Evolutionary conservation across 2,888 invertebrate species (phyloP), one percentile per base, ranked within the genome.

Genomic region (Aelia acuminata): DNA sequence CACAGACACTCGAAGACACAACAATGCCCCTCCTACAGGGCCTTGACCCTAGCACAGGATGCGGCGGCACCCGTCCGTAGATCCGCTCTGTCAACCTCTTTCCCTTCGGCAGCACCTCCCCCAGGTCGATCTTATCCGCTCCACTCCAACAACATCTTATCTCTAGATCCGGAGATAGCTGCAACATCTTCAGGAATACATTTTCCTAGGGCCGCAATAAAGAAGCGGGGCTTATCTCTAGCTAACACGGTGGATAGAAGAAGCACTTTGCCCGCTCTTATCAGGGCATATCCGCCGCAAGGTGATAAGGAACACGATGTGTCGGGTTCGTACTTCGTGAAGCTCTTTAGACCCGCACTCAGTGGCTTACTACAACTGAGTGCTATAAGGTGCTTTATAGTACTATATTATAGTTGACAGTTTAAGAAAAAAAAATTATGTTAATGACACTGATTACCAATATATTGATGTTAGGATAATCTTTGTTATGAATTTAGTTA

Each of bases 161-260:
- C 80, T 80, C 22, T n/a, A 43, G 43, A 80, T 80, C 80, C 35
- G 8, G 80, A 80, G 80, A 80, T 80, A 80, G 43, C 39, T 22
- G 0, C n/a, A n/a, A n/a, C 80, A 80, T 80, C 80, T n/a, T 80
- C 43, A 80, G 80, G 80, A 80, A 80, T 80, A 80, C 80, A 80
- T 80, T 80, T 80, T 47, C 80, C 43, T n/a, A 39, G n/a, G 43
- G 13, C 22, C n/a, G 80, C 80, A 22, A 80, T 80, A 80, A 80
- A 80, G 80, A 80, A 80, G 15, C 80, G 43, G 3, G 11, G 22
- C 80, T 80, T 80, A 80, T 80, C 80, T 80, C n/a, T 43, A 80
- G n/a, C 43, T 47, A 80, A 11, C 80, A 11, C 80, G 35, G 80
- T 0, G 1, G 80, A 80, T 80, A 80, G 43, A 80, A 43, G 80